Base-by-base conservation (phyloP, 2,797 vertebrate genomes). In the Emys orbicularis region DNA sequence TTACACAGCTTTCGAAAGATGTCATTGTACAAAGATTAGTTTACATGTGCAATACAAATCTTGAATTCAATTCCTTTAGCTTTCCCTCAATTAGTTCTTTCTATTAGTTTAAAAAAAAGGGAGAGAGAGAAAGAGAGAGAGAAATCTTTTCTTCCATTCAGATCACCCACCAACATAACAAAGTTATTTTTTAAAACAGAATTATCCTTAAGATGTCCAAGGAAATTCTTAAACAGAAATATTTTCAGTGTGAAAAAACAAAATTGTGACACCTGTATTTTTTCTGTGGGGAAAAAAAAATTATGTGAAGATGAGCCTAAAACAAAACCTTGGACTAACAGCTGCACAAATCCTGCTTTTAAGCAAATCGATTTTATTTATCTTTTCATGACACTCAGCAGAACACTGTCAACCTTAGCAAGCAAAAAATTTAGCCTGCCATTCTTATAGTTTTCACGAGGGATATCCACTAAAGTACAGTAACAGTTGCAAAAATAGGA, bases 41-140 rank as follows among this genome's bases (percentile, higher is more conserved):
- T 97, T 95, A 94, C 94, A 87, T 90, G 91, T 95, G 96, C 93
- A 97, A 81, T 87, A 92, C 90, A 97, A 98, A 96, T 92, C 95
- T 91, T 84, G 81, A 88, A 95, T 96, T 95, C 84, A 92, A 44
- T 97, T 96, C 90, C 91, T 94, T 90, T 92, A 95, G 94, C 84
- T 97, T 96, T 91, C 77, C 95, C 93, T 98, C 98, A 96, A 97
- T 98, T 97, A 95, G 91, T 87, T 97, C 89, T 97, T 96, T 96
- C 92, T 95, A 90, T 79, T 72, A 65, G 84, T 29, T 93, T 93
- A 37, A 91, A 84, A 85, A 50, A 83, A 88, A 86, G 94, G 92
- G 37, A 92, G 79, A 65, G 57, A 89, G 8, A 80, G 4, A 19
- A 56, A 83, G 74, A 3, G 5, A 29, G 29, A 49, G 54, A 34